phyloP scores from a whole-genome alignment of 1,140 invertebrate species.

The Ruditapes philippinarum region DNA sequence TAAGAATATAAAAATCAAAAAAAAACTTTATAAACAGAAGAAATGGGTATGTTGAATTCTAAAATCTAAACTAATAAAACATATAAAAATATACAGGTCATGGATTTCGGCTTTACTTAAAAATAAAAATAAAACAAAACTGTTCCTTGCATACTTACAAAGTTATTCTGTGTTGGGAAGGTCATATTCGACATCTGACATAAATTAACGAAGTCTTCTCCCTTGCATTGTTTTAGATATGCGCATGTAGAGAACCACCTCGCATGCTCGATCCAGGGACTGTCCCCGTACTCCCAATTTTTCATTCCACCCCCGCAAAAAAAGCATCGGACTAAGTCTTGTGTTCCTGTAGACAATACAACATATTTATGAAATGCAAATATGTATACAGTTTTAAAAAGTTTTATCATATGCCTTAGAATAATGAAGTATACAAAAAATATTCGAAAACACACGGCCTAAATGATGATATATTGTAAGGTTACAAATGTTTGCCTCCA shows the following conservation, averaged over 20 bases:
- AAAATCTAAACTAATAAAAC: neutral
- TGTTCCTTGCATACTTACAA: neutral
- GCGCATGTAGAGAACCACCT: conserved; percentile 93
- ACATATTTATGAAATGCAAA: no score
- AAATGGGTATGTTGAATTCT: neutral
- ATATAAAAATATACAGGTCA: neutral
- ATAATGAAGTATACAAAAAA: no score
- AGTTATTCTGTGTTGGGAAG: neutral
- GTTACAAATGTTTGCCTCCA: no score
- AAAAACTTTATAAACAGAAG: neutral
- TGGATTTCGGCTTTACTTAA: neutral
- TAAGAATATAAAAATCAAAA: neutral
- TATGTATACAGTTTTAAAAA: no score
- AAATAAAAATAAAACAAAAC: neutral
- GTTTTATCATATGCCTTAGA: no score
- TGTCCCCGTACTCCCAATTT: conserved; percentile 94
- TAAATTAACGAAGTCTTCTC: conserved; percentile 89
- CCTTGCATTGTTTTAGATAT: conserved; percentile 92
- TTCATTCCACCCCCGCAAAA: conserved; percentile 95
- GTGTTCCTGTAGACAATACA: conserved; percentile 89
- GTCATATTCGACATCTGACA: conserved; percentile 11
- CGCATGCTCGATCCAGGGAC: conserved; percentile 96
- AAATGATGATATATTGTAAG: no score
- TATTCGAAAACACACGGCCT: no score
- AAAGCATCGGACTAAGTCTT: conserved; percentile 95